A percentile compares a stretch with the other conserved stretches of the same genome.
Conservation (phyloP, 2,888 invertebrate species). For the Osedax fenrisi region DNA sequence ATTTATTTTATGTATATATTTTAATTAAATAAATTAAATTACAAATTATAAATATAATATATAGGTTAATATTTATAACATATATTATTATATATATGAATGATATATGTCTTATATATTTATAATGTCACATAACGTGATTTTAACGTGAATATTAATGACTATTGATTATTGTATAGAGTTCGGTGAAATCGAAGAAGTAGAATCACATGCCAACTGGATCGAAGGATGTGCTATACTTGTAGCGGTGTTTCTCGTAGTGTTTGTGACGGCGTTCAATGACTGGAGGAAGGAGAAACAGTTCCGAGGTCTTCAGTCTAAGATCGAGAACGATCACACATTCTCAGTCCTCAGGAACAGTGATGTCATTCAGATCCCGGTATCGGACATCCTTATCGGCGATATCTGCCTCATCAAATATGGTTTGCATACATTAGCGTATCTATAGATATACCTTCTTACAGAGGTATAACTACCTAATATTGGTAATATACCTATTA, state of each 20-base stretch:
- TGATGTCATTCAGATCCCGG: conserved; percentile 82
- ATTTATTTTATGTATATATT: no score
- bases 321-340: conserved; percentile 97
- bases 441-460: no score
- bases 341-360: conserved; percentile 81
- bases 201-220: conserved; percentile 66
- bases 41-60: no score
- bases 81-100: no score
- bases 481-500: no score
- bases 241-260: conserved; percentile 95
- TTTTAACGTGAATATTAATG: no score
- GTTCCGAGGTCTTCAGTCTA: conserved; percentile 89
- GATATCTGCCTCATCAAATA: conserved; percentile 80
- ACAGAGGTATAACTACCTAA: no score
- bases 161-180: neutral
- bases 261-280: conserved; percentile 97
- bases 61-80: no score
- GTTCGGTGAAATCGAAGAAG: neutral
- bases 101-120: no score
- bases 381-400: conserved; percentile 91
- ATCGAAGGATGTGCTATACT: conserved; percentile 98
- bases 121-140: no score
- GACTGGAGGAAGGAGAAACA: conserved; percentile 99
- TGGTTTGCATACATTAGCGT: no score
- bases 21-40: no score